These are phyloP conservation scores for Morelia viridis DNA, from an alignment of 2,797 vertebrate genomes.

Conservation along the genomic window DNA sequence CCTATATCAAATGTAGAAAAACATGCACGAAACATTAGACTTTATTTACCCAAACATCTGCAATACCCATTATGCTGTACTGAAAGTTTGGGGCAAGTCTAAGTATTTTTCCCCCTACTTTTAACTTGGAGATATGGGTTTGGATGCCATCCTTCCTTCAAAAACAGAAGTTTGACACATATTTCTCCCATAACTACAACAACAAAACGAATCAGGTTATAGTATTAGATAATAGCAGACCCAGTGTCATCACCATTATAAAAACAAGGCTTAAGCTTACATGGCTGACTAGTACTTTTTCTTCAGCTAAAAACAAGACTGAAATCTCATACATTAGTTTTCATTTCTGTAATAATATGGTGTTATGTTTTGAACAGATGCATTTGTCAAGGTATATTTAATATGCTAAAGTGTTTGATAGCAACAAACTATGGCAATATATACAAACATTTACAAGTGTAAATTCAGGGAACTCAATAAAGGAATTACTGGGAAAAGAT, in stretches of 20 bases:
- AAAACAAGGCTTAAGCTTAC: not conserved
- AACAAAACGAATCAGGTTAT: not conserved
- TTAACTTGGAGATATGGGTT: not conserved
- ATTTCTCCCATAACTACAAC: not conserved
- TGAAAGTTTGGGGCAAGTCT: not conserved
- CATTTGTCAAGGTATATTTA: not conserved
- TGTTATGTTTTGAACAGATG: not conserved
- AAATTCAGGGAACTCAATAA: not conserved
- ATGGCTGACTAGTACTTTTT: not conserved
- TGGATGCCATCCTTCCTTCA: not conserved
- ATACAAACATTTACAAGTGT: not conserved
- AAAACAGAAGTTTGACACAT: not conserved
- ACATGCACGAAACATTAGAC: not conserved
- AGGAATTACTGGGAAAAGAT: not conserved
- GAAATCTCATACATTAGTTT: not conserved
- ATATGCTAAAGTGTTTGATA: not conserved
- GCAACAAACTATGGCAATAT: not conserved
- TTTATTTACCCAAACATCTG: not conserved
- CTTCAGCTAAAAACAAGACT: not conserved
- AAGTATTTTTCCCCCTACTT: not conserved
- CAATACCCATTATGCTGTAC: not conserved
- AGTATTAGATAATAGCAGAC: not conserved
- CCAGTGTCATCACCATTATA: not conserved
- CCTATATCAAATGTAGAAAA: slow-evolving; percentile 49
- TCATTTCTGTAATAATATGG: not conserved